A percentile compares a stretch with the other conserved stretches of the same genome.
Conservation (phyloP, 2,797 vertebrate genomes). For the Geotrypetes seraphini region DNA sequence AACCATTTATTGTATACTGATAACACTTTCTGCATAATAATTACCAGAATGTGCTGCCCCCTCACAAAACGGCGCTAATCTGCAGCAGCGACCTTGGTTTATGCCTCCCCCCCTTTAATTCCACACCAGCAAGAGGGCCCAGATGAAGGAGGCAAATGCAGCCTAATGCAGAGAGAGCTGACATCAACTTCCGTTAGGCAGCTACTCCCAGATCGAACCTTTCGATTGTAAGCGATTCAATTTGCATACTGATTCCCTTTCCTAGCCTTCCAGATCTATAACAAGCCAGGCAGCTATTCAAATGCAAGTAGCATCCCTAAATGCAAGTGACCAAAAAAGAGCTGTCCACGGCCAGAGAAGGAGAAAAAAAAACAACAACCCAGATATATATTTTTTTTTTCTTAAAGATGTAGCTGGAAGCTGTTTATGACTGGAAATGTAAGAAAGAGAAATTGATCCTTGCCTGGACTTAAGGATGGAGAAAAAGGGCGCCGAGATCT, state of each 20-base stretch:
- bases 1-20: constrained; percentile 42
- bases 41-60: constrained; percentile 23
- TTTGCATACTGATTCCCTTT: constrained; percentile 98
- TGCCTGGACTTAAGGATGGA: constrained; percentile 55
- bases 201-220: constrained; percentile 88
- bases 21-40: constrained; percentile 51
- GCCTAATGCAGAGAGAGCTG: constrained; percentile 77
- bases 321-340: constrained; percentile 58
- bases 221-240: constrained; percentile 98
- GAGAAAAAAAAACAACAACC: constrained; percentile 38
- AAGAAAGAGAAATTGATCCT: constrained; percentile 47
- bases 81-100: constrained; percentile 33
- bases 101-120: constrained; percentile 49
- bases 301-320: constrained; percentile 78
- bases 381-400: constrained; percentile 7
- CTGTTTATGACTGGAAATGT: constrained; percentile 53
- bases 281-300: constrained; percentile 86
- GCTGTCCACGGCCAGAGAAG: constrained; percentile 33
- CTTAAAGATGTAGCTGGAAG: constrained; percentile 52
- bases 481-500: constrained; percentile 40
- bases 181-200: constrained; percentile 74
- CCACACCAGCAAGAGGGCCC: constrained; percentile 45
- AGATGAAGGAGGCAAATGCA: constrained; percentile 40
- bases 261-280: constrained; percentile 78
- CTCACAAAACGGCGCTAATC: constrained; percentile 27